Conservation (phyloP, 1,140 invertebrate genomes). For the Microplitis demolitor region DNA sequence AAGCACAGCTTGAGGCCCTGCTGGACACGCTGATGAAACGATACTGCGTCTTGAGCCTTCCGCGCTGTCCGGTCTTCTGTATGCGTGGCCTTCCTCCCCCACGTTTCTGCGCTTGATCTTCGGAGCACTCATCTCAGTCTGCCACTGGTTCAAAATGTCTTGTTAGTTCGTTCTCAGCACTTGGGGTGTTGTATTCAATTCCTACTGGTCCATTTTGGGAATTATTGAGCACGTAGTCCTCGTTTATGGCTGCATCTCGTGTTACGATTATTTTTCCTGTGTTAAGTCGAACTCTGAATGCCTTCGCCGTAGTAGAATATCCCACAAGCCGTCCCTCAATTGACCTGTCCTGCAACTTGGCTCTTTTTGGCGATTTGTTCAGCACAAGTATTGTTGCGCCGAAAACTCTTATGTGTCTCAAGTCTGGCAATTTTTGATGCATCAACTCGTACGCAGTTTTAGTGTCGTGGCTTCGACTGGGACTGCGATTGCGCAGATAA, state of each 20-base stretch:
- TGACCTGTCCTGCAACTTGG: constrained; percentile 42
- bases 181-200: too few species aligned
- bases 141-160: too few species aligned
- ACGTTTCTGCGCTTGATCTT: too few species aligned
- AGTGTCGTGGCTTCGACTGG: constrained; percentile 18
- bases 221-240: too few species aligned
- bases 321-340: constrained; percentile 44
- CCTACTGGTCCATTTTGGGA: too few species aligned
- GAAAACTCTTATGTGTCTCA: constrained; percentile 44
- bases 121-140: too few species aligned
- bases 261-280: background rate
- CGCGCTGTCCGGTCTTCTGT: too few species aligned
- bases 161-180: too few species aligned
- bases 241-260: background rate
- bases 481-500: constrained; percentile 45
- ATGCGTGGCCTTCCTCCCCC: too few species aligned
- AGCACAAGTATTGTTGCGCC: constrained; percentile 45
- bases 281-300: constrained; percentile 39
- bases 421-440: constrained; percentile 40
- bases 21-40: too few species aligned
- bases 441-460: constrained; percentile 48
- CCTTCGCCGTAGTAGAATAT: constrained; percentile 41
- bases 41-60: too few species aligned
- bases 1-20: too few species aligned
- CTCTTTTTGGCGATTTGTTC: constrained; percentile 32